These are phyloP conservation scores for Pyrrhia umbra DNA, from an alignment of 2,888 invertebrate genomes.

Conservation along the genomic window DNA sequence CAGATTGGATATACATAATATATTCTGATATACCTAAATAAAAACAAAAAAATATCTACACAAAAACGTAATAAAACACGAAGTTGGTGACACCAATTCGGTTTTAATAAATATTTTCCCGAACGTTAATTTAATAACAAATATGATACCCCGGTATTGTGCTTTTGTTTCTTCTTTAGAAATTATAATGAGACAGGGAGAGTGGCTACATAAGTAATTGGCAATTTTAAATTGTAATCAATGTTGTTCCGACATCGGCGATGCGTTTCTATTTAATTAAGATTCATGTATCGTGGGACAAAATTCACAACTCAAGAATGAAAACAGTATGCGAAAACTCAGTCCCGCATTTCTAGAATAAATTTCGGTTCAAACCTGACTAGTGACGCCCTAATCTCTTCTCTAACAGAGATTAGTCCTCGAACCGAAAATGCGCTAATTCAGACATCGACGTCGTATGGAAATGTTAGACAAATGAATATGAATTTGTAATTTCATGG, in stretches of 20 bases:
- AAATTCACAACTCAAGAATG: neutral
- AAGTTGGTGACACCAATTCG: slow-evolving; percentile 35
- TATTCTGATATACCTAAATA: slow-evolving; percentile 6
- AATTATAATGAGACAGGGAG: slow-evolving; percentile 31
- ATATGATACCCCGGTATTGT: slow-evolving; percentile 36
- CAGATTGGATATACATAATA: no score
- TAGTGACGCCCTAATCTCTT: neutral
- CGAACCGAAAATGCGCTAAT: neutral
- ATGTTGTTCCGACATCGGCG: slow-evolving; percentile 8
- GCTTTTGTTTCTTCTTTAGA: slow-evolving; percentile 30
- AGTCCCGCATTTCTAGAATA: neutral
- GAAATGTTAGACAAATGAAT: slow-evolving; percentile 17
- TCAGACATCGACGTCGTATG: slow-evolving; percentile 11
- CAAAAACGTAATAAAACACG: slow-evolving; percentile 21
- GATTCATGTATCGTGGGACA: neutral
- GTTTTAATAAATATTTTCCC: slow-evolving; percentile 27
- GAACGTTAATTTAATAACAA: slow-evolving; percentile 39
- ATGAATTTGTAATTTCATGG: slow-evolving; percentile 35
- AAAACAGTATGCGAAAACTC: neutral
- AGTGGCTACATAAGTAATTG: slow-evolving; percentile 29
- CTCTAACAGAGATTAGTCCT: slow-evolving; percentile 1
- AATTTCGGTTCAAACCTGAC: neutral
- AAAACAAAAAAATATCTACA: slow-evolving; percentile 17
- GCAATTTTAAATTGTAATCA: slow-evolving; percentile 34
- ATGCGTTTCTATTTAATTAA: slow-evolving; percentile 1